Evolutionary conservation across 2,888 invertebrate genomes (phyloP), one percentile per base, ranked within the genome.

Genomic region (Baccha elongata): DNA sequence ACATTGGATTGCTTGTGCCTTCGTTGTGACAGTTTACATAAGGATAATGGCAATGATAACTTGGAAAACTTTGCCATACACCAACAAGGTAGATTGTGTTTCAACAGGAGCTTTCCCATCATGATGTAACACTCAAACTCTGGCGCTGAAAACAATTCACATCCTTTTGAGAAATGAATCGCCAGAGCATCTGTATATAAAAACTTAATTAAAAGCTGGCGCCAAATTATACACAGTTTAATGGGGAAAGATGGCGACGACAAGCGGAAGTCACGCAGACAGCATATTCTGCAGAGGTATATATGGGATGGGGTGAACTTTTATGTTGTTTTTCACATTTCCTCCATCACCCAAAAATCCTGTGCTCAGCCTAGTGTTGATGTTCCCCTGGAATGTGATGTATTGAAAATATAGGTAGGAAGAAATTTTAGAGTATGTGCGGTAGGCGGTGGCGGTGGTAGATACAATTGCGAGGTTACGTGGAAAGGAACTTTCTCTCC

Each of bases 161-260:
- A 69, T 75, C 58, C 80, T 50, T 69, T 71, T 55, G 55, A 62
- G 74, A 53, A 62, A 74, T 58, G 58, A 71, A 80, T 80, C 53
- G 80, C 69, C 75, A 65, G 40, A 40, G 52, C 69, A 75, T 80
- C 75, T 69, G 64, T 75, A 46, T 68, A 69, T 64, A 69, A 80
- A 75, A 80, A 75, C 80, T 80, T 80, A 80, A 80, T 80, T 80
- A 80, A 75, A 80, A 80, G 58, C 58, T 50, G 75, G 69, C 69
- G 44, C 58, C 55, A 62, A 55, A 68, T 68, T 73, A 67, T 46
- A 73, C 67, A 68, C 73, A 52, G 40, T 53, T 73, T 46, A 50
- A 46, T n/a, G 29, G 8, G 44, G 37, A 8, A 37, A 15, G 19
- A 40, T 37, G 26, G 15, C 11, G 21, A 23, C 58, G 52, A 53